phyloP scores from a whole-genome alignment of 2,113 vertebrate genomes.

The Todiramphus chloris region DNA sequence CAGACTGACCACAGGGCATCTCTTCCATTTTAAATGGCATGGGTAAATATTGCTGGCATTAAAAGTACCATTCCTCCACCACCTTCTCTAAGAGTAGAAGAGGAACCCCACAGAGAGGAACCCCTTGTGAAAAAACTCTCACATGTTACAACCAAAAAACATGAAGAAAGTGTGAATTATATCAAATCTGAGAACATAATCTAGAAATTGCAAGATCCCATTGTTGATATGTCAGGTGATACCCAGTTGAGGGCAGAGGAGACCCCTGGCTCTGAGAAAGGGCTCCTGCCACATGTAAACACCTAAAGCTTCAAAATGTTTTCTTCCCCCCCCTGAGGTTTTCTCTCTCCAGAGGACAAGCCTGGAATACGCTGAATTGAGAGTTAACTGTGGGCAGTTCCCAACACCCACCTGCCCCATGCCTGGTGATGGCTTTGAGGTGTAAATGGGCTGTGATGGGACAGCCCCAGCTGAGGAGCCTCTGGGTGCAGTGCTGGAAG shows the following conservation, averaged over 20 bases:
- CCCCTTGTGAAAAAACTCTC: background rate
- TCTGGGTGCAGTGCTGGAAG: accelerated
- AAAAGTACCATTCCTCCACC: background rate
- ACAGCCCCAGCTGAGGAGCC: background rate
- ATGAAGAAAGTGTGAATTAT: background rate
- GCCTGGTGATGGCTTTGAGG: background rate
- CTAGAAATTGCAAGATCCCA: background rate
- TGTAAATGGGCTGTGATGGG: accelerated
- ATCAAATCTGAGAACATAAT: background rate
- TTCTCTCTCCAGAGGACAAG: background rate
- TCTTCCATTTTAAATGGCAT: background rate
- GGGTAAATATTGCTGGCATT: background rate
- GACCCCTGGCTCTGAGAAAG: accelerated
- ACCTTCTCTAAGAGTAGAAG: background rate
- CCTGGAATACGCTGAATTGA: background rate
- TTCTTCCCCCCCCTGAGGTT: background rate
- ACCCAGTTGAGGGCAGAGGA: background rate
- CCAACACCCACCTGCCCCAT: accelerated
- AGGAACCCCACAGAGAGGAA: background rate
- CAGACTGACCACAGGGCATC: background rate
- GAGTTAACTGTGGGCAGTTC: background rate
- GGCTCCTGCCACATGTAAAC: background rate
- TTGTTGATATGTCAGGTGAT: accelerated
- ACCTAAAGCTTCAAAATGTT: background rate
- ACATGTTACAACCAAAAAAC: accelerated